Base-by-base conservation (phyloP, 2,797 vertebrate species). In the Arrhamphus sclerolepis region DNA sequence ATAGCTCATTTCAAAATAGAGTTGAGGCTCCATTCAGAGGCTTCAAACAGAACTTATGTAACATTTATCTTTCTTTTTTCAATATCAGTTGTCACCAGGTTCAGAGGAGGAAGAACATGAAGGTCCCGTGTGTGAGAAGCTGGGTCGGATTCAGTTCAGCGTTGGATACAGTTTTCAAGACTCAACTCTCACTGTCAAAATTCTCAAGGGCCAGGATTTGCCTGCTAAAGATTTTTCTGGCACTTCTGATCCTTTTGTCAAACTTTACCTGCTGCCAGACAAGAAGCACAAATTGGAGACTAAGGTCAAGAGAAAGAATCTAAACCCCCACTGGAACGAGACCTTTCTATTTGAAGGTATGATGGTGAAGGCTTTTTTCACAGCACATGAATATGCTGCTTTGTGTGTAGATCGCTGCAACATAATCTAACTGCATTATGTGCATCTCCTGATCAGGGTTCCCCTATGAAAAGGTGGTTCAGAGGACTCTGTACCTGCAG, bases 211-310 rank as follows among this genome's bases (percentile, higher is more conserved):
- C 1, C 96, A 98, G 85, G 97, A 99, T 80, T 91, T 99, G 80
- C 97, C 97, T 0, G 97, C 97, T 49, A 99, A 99, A 90, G 97
- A 98, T 86, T 99, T 99, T 89, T 98, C 96, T 0, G 97, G 97
- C 76, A 99, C 97, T 78, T 98, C 97, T 1, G 97, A 98, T 83
- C 97, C 97, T 18, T 99, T 99, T 0, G 97, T 98, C 84, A 99
- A 99, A 92, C 95, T 99, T 84, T 98, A 98, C 86, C 92, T 99
- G 87, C 93, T 98, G 72, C 97, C 97, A 0, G 97, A 99, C 91
- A 99, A 99, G 92, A 99, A 99, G 93, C 94, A 99, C 94, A 98
- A 98, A 90, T 79, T 99, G 89, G 97, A 99, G 92, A 99, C 97
- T 82, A 99, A 99, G 93, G 97, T 98, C 83, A 99, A 99, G 90